Evolutionary conservation across 2,888 invertebrate genomes (phyloP).

Genomic region (Volucella inflata): DNA sequence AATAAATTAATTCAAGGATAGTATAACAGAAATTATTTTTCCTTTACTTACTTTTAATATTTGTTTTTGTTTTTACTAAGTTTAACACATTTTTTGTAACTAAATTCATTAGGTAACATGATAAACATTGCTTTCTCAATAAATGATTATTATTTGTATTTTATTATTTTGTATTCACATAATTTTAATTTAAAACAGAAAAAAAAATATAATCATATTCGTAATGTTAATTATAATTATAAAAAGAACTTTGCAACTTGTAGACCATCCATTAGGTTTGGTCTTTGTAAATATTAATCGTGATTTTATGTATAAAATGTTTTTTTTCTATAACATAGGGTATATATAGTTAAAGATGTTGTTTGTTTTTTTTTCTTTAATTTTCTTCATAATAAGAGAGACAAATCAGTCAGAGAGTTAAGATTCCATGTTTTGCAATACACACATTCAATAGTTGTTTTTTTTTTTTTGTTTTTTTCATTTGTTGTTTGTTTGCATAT

Average conservation of each 20-base stretch:
- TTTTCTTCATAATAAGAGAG: constrained; percentile 53
- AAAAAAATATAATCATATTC: constrained; percentile 37
- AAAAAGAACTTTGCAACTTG: background rate
- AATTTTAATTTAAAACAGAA: background rate
- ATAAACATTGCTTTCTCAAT: constrained; percentile 19
- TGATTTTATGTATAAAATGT: constrained; percentile 49
- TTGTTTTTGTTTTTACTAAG: constrained; percentile 17
- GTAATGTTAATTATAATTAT: background rate
- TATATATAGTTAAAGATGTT: constrained; percentile 14
- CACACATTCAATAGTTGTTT: constrained; percentile 32
- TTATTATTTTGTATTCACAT: constrained; percentile 12
- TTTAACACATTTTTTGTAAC: constrained; percentile 34
- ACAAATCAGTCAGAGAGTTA: constrained; percentile 69
- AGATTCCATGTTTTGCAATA: constrained; percentile 15
- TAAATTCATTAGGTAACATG: constrained; percentile 30
- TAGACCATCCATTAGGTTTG: constrained; percentile 21
- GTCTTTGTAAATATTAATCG: constrained; percentile 40
- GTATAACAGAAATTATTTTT: constrained; percentile 49
- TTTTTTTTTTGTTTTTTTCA: constrained; percentile 14
- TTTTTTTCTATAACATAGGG: constrained; percentile 30
- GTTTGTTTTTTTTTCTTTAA: constrained; percentile 20
- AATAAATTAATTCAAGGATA: constrained; percentile 62
- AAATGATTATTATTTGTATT: constrained; percentile 2
- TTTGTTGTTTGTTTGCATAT: constrained; percentile 1
- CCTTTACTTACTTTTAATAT: background rate